A percentile compares a stretch with the other conserved stretches of the same genome.
Evolutionary conservation across 2,797 vertebrate species (phyloP).

Genomic region (Squalus acanthias): DNA sequence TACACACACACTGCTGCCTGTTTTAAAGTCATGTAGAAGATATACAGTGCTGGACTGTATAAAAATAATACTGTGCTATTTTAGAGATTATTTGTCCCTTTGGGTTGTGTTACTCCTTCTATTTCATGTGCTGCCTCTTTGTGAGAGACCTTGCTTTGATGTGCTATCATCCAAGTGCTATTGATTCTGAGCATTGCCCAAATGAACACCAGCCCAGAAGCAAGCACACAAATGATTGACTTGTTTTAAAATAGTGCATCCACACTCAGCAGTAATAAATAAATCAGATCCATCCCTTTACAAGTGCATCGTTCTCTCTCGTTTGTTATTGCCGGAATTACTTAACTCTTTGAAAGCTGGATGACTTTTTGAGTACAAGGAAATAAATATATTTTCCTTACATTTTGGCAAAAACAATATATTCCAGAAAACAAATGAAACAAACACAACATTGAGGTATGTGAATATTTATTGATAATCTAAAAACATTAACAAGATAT

Average conservation of each 20-base stretch:
- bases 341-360: not conserved
- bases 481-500: too few species aligned
- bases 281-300: not conserved
- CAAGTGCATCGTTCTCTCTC: not conserved
- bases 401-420: not conserved
- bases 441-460: too few species aligned
- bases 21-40: not conserved
- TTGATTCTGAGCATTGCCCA: not conserved
- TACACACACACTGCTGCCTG: not conserved
- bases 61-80: not conserved
- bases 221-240: not conserved
- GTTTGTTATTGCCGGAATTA: not conserved
- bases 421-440: not conserved
- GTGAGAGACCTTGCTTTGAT: not conserved
- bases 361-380: not conserved
- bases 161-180: not conserved
- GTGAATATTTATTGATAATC: too few species aligned
- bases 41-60: not conserved
- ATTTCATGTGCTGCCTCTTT: not conserved
- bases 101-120: not conserved
- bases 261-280: not conserved
- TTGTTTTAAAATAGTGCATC: not conserved
- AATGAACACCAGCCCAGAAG: conserved; percentile 9
- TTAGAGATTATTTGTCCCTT: conserved; percentile 2
- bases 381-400: not conserved